These are phyloP conservation scores for Unio delphinus DNA, from an alignment of 2,888 invertebrate genomes.

Conservation along the genomic window DNA sequence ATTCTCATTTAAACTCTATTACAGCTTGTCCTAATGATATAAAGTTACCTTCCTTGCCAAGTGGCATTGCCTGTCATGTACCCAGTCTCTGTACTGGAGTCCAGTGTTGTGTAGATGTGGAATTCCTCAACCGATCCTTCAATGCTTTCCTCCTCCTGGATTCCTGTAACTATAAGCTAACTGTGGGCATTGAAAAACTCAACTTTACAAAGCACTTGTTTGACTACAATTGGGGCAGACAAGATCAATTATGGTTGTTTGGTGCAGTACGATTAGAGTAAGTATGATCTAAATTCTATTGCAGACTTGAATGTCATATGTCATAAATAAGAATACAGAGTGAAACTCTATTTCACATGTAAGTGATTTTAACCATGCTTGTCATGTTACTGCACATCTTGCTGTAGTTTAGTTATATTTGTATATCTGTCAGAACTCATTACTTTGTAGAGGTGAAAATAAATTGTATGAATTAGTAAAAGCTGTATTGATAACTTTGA, in stretches of 20 bases:
- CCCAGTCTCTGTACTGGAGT: not conserved
- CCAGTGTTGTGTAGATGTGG: no score
- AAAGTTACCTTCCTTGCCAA: slow-evolving; percentile 5
- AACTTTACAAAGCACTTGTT: slow-evolving; percentile 4
- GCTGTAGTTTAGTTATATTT: no score
- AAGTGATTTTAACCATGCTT: no score
- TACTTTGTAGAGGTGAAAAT: no score
- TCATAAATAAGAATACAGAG: no score
- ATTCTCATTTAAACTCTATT: not conserved
- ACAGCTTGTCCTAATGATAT: slow-evolving; percentile 17
- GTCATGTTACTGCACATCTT: no score
- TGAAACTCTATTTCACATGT: no score
- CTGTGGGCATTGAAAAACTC: slow-evolving; percentile 24
- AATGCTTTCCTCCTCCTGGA: slow-evolving; percentile 18
- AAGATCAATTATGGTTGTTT: slow-evolving; percentile 2
- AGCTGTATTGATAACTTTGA: no score
- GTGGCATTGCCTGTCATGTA: slow-evolving; percentile 14
- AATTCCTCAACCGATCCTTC: slow-evolving; percentile 9
- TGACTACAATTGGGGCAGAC: slow-evolving; percentile 9
- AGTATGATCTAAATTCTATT: not conserved
- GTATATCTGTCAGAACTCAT: no score
- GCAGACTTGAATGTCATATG: no score
- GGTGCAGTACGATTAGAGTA: slow-evolving; percentile 7
- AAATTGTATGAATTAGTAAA: no score
- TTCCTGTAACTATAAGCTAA: slow-evolving; percentile 22